Evolutionary conservation across 35 echinoderm and acorn worm species (phyloP), one percentile per base, ranked within the genome.

Genomic region (Eucidaris tribuloides): DNA sequence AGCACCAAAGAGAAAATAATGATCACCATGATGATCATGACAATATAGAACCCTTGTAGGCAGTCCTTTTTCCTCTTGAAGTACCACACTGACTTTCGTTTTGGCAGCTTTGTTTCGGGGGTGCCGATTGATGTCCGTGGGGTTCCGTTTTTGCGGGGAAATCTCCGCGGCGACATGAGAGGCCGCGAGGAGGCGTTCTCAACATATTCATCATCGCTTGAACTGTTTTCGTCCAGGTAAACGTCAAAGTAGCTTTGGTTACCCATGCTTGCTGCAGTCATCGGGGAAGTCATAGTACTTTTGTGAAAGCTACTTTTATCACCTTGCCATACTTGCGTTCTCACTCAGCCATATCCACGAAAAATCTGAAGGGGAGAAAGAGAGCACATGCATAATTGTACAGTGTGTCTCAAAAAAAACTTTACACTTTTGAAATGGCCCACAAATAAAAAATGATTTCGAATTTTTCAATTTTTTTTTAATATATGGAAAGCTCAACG

Each of bases 191-290:
- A 68, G 77, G 31, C 50, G 40, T 52, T 59, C 4, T 46, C 27
- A 40, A 83, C 56, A 17, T 64, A 46, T 66, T 82, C 91, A 34
- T 84, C 82, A 18, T 93, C 91, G 0, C 57, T 77, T 2, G 91
- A 93, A 30, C 80, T 71, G n/a, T 42, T 37, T n/a, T 89, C 85
- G 22, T 93, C 91, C 3, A 93, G 80, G 72, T 93, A 93, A 4
- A 93, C 85, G 45, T 93, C 91, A 78, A 84, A 87, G 59, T 93
- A 93, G 2, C 86, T 85, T 20, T 79, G 45, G 18, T 80, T 72
- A 42, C 91, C 91, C 37, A 86, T 54, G 32, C 48, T 29, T 5
- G 62, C 22, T 22, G 66, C 66, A 39, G 35, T 78, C 50, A 86
- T 74, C 11, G 65, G 65, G 20, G 84, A 22, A 14, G 65, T 86